Evolutionary conservation across 2,113 vertebrate genomes (phyloP).

Genomic region (Gambusia holbrooki): DNA sequence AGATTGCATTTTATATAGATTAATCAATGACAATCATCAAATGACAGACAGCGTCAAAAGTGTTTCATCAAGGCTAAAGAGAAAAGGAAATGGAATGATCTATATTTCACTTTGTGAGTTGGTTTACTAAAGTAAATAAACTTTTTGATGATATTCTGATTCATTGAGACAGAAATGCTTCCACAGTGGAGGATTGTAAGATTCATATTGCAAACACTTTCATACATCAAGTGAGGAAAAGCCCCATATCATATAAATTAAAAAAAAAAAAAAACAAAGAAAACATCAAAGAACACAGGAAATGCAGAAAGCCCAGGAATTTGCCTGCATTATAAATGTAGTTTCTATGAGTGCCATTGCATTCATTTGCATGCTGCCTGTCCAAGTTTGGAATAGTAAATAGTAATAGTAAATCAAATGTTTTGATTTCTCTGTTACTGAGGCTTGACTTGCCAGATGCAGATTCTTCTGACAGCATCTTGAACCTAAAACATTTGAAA

Average conservation of each 20-base stretch:
- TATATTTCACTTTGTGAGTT: no score
- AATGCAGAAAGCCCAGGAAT: neutral
- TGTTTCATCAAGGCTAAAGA: no score
- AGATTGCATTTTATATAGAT: neutral
- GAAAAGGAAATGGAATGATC: no score
- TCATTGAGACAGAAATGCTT: neutral
- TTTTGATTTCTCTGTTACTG: constrained; percentile 9
- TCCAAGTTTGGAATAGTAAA: constrained; percentile 5
- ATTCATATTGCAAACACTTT: neutral
- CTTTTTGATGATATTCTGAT: neutral
- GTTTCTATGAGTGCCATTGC: neutral
- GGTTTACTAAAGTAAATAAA: neutral
- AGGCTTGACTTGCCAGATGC: neutral
- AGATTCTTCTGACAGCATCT: constrained; percentile 29
- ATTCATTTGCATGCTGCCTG: constrained; percentile 9
- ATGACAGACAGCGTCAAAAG: no score
- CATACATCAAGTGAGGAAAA: constrained; percentile 21
- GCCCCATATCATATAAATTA: constrained; percentile 8
- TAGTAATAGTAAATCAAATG: constrained; percentile 8
- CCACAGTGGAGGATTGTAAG: neutral
- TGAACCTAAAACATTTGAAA: constrained; percentile 1
- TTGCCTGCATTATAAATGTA: constrained; percentile 3
- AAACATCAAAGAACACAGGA: neutral
- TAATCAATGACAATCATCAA: neutral
- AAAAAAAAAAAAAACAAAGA: constrained; percentile 8